phyloP scores from a whole-genome alignment of 2,113 vertebrate genomes.

The Anhinga rufa region DNA sequence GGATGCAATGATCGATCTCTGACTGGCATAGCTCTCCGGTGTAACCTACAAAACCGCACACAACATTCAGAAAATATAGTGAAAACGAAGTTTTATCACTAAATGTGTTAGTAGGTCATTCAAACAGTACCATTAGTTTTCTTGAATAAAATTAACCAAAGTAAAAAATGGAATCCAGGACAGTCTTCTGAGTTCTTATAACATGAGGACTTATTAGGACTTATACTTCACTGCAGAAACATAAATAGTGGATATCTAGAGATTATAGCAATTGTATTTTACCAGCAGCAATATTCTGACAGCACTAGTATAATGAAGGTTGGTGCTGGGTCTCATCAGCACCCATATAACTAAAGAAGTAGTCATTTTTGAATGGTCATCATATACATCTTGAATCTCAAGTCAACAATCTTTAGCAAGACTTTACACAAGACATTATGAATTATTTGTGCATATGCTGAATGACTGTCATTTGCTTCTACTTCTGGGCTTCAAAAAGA shows the following conservation, averaged over 20 bases:
- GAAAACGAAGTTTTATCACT: background rate
- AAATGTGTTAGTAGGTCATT: background rate
- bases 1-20: conserved; percentile 86
- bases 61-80: background rate
- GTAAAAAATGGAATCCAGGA: background rate
- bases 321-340: background rate
- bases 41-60: conserved; percentile 66
- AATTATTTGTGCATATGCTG: conserved; percentile 45
- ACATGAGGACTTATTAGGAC: background rate
- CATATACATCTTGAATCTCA: background rate
- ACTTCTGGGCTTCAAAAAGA: conserved; percentile 30
- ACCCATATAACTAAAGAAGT: background rate
- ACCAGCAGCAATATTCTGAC: background rate
- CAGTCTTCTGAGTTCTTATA: background rate
- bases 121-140: background rate
- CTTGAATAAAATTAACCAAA: background rate
- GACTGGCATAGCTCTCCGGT: conserved; percentile 89
- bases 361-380: background rate
- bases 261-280: background rate
- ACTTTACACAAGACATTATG: conserved; percentile 34
- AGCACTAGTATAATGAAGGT: background rate
- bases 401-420: background rate
- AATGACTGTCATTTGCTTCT: conserved; percentile 33
- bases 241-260: background rate
- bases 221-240: background rate